A percentile compares a stretch with the other conserved stretches of the same genome.
Evolutionary conservation across 2,888 invertebrate genomes (phyloP).

Genomic region (Caenorhabditis zanzibari): DNA sequence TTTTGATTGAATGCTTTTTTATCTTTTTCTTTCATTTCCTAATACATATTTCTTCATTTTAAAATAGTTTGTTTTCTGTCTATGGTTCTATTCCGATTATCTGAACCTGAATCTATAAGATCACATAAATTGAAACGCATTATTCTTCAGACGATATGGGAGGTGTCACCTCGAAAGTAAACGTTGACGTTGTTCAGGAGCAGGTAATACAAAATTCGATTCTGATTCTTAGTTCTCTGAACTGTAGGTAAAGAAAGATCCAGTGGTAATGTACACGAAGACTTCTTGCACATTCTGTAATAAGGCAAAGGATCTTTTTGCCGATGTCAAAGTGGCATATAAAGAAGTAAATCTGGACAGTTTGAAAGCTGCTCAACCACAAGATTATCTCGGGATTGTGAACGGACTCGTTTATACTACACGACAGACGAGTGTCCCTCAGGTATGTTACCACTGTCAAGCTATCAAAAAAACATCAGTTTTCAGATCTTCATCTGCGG

Average conservation of each 20-base stretch:
- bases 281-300: slow-evolving; percentile 69
- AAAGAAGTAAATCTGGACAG: slow-evolving; percentile 71
- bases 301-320: slow-evolving; percentile 68
- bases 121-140: too few species aligned
- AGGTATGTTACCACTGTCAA: too few species aligned
- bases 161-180: slow-evolving; percentile 69
- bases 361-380: slow-evolving; percentile 67
- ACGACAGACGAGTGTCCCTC: slow-evolving; percentile 72
- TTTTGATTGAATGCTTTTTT: slow-evolving; percentile 12
- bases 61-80: neutral
- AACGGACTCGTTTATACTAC: slow-evolving; percentile 75
- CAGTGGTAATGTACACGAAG: slow-evolving; percentile 73
- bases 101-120: too few species aligned
- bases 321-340: slow-evolving; percentile 59
- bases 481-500: slow-evolving; percentile 77
- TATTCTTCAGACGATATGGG: slow-evolving; percentile 60
- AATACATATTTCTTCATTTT: neutral
- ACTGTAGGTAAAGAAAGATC: slow-evolving; percentile 64
- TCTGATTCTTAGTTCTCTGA: neutral
- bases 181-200: slow-evolving; percentile 66
- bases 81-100: neutral
- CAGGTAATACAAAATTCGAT: slow-evolving; percentile 36
- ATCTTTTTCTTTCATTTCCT: neutral
- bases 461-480: neutral
- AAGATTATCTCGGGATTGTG: slow-evolving; percentile 70